Conservation (phyloP, 2,888 invertebrate genomes). For the Platycnemis pennipes region DNA sequence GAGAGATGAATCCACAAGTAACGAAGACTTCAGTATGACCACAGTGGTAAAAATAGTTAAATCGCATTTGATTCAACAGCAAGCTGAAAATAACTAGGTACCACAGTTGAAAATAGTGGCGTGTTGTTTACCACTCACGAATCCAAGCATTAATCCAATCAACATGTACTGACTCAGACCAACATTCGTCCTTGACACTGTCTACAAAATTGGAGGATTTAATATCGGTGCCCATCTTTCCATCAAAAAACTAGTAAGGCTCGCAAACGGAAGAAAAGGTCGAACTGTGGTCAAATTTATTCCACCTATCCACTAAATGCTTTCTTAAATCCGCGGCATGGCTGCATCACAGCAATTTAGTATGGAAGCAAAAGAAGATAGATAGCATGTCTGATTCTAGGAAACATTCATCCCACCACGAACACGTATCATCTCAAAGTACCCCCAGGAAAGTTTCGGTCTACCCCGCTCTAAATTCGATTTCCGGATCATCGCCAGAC, state of each 20-base stretch:
- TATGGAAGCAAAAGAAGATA: not conserved
- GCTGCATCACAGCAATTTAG: not conserved
- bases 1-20: not conserved
- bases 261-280: not conserved
- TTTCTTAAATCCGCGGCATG: no score
- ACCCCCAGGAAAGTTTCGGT: not conserved
- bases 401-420: not conserved
- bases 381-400: not conserved
- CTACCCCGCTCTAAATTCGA: not conserved
- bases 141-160: not conserved
- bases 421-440: not conserved
- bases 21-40: not conserved
- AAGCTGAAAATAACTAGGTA: not conserved
- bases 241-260: not conserved
- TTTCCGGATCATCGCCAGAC: not conserved
- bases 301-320: not conserved
- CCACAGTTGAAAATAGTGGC: not conserved
- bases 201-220: not conserved
- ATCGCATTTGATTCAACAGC: not conserved
- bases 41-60: not conserved
- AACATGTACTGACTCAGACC: not conserved
- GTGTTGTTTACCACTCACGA: not conserved
- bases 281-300: not conserved
- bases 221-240: no score
- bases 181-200: not conserved